phyloP scores from a whole-genome alignment of 2,113 vertebrate genomes.

The Salvelinus fontinalis region DNA sequence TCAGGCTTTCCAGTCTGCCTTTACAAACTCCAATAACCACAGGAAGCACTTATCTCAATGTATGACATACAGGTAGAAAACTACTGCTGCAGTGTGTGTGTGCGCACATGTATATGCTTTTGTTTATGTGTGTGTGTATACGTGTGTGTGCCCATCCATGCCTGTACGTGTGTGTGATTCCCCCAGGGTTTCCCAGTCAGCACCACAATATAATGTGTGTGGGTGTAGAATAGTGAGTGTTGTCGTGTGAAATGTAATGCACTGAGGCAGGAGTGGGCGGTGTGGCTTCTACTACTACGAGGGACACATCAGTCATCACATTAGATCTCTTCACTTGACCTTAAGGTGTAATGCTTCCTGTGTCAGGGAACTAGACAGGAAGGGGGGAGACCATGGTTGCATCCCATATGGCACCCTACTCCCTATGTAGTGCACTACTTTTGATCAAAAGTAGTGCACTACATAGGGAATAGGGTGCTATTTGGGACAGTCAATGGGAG shows the following conservation, averaged over 20 bases:
- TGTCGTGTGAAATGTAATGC: slow-evolving; percentile 43
- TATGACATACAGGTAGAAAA: slow-evolving; percentile 17
- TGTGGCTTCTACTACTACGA: not conserved
- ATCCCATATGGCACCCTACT: too few relatives aligned
- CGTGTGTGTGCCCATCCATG: not conserved
- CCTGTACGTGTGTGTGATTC: not conserved
- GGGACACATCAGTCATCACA: slow-evolving; percentile 32
- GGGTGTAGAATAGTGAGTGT: slow-evolving; percentile 21
- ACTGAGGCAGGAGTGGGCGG: slow-evolving; percentile 50
- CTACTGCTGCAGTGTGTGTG: not conserved
- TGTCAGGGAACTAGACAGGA: too few relatives aligned
- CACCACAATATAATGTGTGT: not conserved
- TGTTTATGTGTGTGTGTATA: slow-evolving; percentile 2
- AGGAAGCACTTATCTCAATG: slow-evolving; percentile 27
- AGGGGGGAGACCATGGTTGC: too few relatives aligned
- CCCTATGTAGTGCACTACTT: too few relatives aligned
- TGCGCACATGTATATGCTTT: not conserved
- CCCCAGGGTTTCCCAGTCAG: not conserved
- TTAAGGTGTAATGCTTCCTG: not conserved
- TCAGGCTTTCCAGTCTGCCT: not conserved
- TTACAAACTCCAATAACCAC: slow-evolving; percentile 20
- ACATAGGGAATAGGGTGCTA: too few relatives aligned
- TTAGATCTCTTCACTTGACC: slow-evolving; percentile 8
- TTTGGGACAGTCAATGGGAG: too few relatives aligned
- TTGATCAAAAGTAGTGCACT: too few relatives aligned